Conservation (phyloP, 2,113 vertebrate genomes). For the Ptychochromis oligacanthus region DNA sequence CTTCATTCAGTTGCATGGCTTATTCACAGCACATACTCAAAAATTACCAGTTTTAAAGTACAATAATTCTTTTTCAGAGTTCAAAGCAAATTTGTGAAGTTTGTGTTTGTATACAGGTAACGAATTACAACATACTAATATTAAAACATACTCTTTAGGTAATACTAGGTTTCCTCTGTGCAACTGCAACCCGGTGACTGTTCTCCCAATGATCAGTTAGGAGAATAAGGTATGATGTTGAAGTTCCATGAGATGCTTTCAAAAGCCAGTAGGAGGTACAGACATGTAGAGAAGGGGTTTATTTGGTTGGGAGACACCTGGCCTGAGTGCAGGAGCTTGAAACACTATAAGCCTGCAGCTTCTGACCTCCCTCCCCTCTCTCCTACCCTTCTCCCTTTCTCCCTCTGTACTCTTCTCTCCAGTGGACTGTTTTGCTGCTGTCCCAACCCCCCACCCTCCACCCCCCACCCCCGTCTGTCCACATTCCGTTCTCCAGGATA, state of each 20-base stretch:
- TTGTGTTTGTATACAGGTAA: neutral
- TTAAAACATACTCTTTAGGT: neutral
- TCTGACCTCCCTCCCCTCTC: constrained; percentile 56
- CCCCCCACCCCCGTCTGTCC: constrained; percentile 59
- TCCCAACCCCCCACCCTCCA: neutral
- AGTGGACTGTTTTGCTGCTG: constrained; percentile 65
- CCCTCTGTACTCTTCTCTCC: constrained; percentile 47
- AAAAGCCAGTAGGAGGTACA: constrained; percentile 49
- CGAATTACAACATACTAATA: neutral
- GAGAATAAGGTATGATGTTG: constrained; percentile 4
- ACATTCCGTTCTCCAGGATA: constrained; percentile 87
- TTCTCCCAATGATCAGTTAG: neutral
- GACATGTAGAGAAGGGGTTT: constrained; percentile 50
- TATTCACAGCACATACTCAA: no score
- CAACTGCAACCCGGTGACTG: neutral
- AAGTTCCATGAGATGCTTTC: constrained; percentile 11
- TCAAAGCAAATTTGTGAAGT: neutral
- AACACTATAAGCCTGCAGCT: constrained; percentile 59
- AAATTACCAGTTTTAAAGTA: no score
- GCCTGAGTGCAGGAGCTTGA: constrained; percentile 51
- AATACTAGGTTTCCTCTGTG: neutral
- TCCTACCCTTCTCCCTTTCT: constrained; percentile 9
- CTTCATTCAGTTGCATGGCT: no score
- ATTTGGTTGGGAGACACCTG: constrained; percentile 75
- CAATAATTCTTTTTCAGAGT: neutral